These are phyloP conservation scores for Halisarca cf. caerulea DNA, from an alignment of 37 sponge, comb jelly and placozoan species.

Conservation along the genomic window DNA sequence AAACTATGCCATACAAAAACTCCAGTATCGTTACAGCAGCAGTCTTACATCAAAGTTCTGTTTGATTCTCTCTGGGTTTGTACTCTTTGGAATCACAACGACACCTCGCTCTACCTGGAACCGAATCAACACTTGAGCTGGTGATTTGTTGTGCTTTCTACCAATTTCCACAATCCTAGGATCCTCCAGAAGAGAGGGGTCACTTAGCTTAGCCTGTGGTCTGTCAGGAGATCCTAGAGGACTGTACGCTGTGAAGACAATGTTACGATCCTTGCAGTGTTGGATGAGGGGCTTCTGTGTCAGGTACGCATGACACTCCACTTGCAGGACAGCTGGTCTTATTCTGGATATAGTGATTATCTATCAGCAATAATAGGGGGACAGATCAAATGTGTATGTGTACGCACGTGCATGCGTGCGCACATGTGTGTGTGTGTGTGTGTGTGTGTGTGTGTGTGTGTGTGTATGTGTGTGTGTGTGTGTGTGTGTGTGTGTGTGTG, in stretches of 20 bases:
- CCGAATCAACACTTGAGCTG: slow-evolving; percentile 82
- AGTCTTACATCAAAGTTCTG: slow-evolving; percentile 73
- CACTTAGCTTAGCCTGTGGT: slow-evolving; percentile 88
- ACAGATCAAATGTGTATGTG: no score
- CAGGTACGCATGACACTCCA: slow-evolving; percentile 90
- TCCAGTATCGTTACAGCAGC: no score
- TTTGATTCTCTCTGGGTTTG: slow-evolving; percentile 75
- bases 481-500: no score
- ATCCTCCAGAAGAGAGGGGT: slow-evolving; percentile 76
- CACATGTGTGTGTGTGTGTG: no score
- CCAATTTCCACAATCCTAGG: slow-evolving; percentile 71
- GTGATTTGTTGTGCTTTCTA: slow-evolving; percentile 71
- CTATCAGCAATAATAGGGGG: slow-evolving; percentile 6
- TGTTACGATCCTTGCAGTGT: slow-evolving; percentile 48
- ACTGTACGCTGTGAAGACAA: slow-evolving; percentile 71
- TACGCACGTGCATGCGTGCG: no score
- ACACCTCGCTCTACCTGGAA: slow-evolving; percentile 79
- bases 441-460: no score
- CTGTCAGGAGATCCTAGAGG: slow-evolving; percentile 88
- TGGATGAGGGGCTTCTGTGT: slow-evolving; percentile 72
- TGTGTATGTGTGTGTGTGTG: no score
- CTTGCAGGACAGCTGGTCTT: slow-evolving; percentile 83
- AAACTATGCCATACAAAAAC: no score
- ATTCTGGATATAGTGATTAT: slow-evolving; percentile 53
- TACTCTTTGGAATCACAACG: slow-evolving; percentile 88